Evolutionary conservation across 1,140 invertebrate genomes (phyloP).

Genomic region (Coenobita brevimanus): DNA sequence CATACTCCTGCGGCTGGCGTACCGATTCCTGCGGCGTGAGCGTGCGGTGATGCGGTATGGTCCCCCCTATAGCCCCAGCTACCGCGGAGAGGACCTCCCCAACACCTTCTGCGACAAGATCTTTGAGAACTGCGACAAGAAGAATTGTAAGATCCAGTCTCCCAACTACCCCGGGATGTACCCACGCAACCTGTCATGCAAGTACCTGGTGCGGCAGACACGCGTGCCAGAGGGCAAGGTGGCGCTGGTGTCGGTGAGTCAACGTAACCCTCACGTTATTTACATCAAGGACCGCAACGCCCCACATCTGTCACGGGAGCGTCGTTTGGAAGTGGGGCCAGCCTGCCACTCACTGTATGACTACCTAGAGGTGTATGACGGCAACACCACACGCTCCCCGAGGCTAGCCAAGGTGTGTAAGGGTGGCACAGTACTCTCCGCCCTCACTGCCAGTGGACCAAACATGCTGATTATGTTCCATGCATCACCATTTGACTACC

Average conservation of each 20-base stretch:
- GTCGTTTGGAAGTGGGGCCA: constrained; percentile 50
- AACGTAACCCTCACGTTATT: constrained; percentile 67
- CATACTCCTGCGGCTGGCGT: constrained; percentile 67
- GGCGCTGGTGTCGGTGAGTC: constrained; percentile 65
- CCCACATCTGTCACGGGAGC: constrained; percentile 61
- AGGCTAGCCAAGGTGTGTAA: constrained; percentile 92
- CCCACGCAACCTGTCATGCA: constrained; percentile 88
- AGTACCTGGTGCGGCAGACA: constrained; percentile 83
- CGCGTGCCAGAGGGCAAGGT: constrained; percentile 76
- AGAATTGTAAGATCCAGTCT: constrained; percentile 88
- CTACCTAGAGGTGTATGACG: constrained; percentile 92
- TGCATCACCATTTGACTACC: constrained; percentile 89
- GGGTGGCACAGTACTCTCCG: constrained; percentile 83
- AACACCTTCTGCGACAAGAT: constrained; percentile 84
- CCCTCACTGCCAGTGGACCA: constrained; percentile 87
- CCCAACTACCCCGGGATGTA: constrained; percentile 91
- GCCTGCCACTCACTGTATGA: constrained; percentile 87
- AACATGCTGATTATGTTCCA: constrained; percentile 91
- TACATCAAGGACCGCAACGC: constrained; percentile 69
- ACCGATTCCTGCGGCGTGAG: constrained; percentile 74
- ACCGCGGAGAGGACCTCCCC: constrained; percentile 63
- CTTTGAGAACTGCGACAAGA: constrained; percentile 90
- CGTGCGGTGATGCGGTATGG: constrained; percentile 65
- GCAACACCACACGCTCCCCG: constrained; percentile 90
- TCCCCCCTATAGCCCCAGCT: constrained; percentile 59